Base-by-base conservation (phyloP, 2,888 invertebrate species). In the Sycophila texana region DNA sequence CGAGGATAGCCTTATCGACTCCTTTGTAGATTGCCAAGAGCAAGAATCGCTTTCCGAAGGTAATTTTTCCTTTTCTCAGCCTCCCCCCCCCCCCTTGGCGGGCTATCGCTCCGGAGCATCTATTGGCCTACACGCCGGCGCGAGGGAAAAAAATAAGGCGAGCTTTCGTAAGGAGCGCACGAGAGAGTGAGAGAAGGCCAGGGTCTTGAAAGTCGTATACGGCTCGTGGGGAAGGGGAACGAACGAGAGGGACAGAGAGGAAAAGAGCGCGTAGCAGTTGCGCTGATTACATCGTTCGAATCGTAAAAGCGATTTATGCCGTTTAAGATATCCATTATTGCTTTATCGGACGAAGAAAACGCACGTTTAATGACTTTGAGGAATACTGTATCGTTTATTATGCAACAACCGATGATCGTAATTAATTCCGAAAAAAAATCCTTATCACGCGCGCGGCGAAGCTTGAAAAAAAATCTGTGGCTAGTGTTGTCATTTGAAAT, bases 301-400 rank as follows among this genome's bases (percentile, higher is more conserved):
- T 80, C 68, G 53, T 70, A 77, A 74, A 77, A 26, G 47, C 77
- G 72, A 72, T 81, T 81, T 81, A 78, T 78, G 67, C 81, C 74
- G 72, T 61, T 77, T 70, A 53, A 74, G 77, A 76, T 74, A 74
- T 74, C 67, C 74, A 68, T 74, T 74, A 77, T 74, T 74, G 74
- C 74, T 81, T 72, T 78, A 78, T 75, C 78, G 70, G 71, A 13
- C 20, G 67, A 53, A 20, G 60, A 65, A 39, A 72, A 20, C 71
- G 49, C 49, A 4, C 58, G 51, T 51, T 65, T 51, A 65, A 76
- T 70, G 73, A 74, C 58, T 63, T 77, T 68, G 73, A 68, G 55
- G 18, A 53, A 39, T 26, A 57, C 55, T 2, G 5, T 47, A 39
- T 47, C 65, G 70, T 70, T 65, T 65, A 53, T 80, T 80, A 70